A percentile compares a stretch with the other conserved stretches of the same genome.
phyloP scores from a whole-genome alignment of 2,113 vertebrate genomes.

The Oostethus manadensis region DNA sequence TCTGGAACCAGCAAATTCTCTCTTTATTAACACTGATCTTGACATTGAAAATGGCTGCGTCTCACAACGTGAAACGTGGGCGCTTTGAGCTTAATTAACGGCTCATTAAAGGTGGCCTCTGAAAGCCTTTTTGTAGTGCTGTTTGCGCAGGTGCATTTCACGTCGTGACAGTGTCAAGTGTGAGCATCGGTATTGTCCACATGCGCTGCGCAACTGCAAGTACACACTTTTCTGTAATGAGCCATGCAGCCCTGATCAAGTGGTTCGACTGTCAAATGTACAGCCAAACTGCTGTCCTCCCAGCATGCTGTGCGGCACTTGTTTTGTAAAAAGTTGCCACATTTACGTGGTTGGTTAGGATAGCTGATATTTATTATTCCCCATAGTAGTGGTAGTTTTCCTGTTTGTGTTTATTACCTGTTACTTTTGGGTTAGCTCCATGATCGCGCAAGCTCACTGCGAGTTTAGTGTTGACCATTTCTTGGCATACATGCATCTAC shows the following conservation, averaged over 20 bases:
- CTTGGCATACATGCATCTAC: too few species aligned
- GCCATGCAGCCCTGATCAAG: background rate
- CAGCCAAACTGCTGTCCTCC: conserved; percentile 7
- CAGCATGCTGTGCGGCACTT: too few species aligned
- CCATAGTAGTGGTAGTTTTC: too few species aligned
- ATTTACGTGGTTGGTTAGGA: too few species aligned
- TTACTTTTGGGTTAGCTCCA: too few species aligned
- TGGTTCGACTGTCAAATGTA: conserved; percentile 1
- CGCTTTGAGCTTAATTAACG: conserved; percentile 54
- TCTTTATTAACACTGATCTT: conserved; percentile 7
- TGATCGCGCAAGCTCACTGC: too few species aligned
- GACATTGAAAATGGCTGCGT: conserved; percentile 19
- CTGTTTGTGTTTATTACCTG: too few species aligned
- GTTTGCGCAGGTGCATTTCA: conserved; percentile 64
- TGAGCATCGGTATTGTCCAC: conserved; percentile 32
- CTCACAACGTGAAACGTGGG: conserved; percentile 32
- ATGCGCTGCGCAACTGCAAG: conserved; percentile 10
- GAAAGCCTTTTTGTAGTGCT: conserved; percentile 65
- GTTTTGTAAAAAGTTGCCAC: too few species aligned
- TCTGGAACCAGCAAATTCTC: background rate
- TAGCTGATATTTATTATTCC: too few species aligned
- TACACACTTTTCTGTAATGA: conserved; percentile 6
- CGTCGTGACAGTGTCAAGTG: conserved; percentile 54
- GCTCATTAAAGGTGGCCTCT: conserved; percentile 55
- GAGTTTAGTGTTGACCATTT: too few species aligned